Conservation (phyloP, 2,797 vertebrate species). For the Enteromius mattozi region DNA sequence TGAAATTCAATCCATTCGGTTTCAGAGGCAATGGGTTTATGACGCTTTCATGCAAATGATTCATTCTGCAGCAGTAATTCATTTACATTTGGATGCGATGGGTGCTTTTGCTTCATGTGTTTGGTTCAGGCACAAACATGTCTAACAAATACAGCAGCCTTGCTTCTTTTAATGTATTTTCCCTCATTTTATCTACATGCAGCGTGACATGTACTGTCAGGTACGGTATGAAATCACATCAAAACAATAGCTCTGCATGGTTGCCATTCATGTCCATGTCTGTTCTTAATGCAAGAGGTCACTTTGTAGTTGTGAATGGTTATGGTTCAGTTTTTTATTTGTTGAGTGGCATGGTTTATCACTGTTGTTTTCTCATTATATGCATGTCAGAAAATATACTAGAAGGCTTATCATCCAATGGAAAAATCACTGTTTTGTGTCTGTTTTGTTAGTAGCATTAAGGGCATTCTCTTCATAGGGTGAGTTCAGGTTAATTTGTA, state of each 20-base stretch:
- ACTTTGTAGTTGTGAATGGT: background rate
- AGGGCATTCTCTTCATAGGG: background rate
- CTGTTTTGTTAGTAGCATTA: too few relatives aligned
- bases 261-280: constrained; percentile 8
- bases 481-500: background rate
- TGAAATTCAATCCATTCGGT: background rate
- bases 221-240: constrained; percentile 73
- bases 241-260: constrained; percentile 6
- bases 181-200: constrained; percentile 81
- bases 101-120: background rate
- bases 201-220: constrained; percentile 80
- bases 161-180: constrained; percentile 41
- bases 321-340: constrained; percentile 1
- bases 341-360: background rate
- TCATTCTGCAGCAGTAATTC: background rate
- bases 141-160: background rate
- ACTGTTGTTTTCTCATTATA: background rate
- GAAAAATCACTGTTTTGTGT: background rate
- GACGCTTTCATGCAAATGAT: constrained; percentile 8
- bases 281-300: background rate
- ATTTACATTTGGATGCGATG: background rate
- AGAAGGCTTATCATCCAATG: background rate
- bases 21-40: background rate
- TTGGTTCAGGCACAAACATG: background rate
- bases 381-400: constrained; percentile 1